Evolutionary conservation across 1,140 invertebrate species (phyloP).

Genomic region (Lasioglossum baleicum): DNA sequence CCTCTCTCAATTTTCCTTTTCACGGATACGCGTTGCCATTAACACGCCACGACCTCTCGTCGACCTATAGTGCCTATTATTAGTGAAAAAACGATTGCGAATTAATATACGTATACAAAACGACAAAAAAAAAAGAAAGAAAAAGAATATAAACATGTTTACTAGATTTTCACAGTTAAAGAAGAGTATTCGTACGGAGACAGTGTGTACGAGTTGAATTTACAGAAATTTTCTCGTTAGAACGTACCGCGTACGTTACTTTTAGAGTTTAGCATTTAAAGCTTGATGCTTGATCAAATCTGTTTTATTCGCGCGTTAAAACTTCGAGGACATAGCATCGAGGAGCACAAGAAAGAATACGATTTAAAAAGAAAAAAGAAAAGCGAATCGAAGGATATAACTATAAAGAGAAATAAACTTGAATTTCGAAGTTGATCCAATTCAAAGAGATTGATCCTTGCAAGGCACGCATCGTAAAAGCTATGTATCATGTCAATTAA

Average conservation of each 20-base stretch:
- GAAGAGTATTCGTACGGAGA: constrained; percentile 14
- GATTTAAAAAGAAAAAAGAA: neutral
- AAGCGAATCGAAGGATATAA: no score
- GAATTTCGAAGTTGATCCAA: neutral
- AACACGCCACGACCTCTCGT: constrained; percentile 59
- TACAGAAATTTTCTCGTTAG: constrained; percentile 32
- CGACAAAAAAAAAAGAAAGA: no score
- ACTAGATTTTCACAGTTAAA: constrained; percentile 42
- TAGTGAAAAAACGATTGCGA: constrained; percentile 51
- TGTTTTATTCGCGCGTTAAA: constrained; percentile 34
- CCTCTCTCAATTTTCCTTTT: constrained; percentile 32
- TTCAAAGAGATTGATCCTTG: constrained; percentile 43
- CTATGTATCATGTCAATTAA: constrained; percentile 64
- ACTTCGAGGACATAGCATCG: constrained; percentile 24
- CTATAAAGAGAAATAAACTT: neutral
- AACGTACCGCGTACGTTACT: constrained; percentile 46
- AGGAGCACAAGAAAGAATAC: neutral
- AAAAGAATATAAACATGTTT: constrained; percentile 41
- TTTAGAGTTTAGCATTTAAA: constrained; percentile 51
- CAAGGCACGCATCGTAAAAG: constrained; percentile 50
- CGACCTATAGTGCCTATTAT: constrained; percentile 65
- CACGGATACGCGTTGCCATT: constrained; percentile 38
- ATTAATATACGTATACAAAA: constrained; percentile 44
- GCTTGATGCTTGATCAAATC: constrained; percentile 50
- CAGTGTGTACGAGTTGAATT: constrained; percentile 31